Evolutionary conservation across 2,113 vertebrate genomes (phyloP), one percentile per base, ranked within the genome.

Genomic region (Myiozetetes cayanensis): DNA sequence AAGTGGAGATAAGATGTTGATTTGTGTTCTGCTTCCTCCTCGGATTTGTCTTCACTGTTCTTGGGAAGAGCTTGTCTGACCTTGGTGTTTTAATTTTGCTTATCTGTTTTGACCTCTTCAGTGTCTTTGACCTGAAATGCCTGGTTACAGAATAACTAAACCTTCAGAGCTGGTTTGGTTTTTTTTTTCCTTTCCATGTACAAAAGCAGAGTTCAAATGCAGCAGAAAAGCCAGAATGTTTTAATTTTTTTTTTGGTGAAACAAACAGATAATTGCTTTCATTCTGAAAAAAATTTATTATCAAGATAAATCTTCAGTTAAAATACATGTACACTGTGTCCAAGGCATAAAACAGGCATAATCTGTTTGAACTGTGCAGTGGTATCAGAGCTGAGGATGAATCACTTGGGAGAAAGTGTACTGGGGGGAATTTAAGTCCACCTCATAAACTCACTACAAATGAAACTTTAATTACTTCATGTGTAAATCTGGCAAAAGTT

Each of bases 121-220:
- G 66, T 97, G 96, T 97, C 97, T 98, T 97, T 98, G 96, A 98
- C 97, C 97, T 8, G 83, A 94, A 90, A 52, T 59, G 89, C 91
- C 89, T 98, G 92, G 98, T 98, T 98, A 98, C 65, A 98, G 75
- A 97, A 82, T 98, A 98, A 98, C 97, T 83, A 94, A 94, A 94
- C 81, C 92, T 16, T 81, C 83, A 70, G 73, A 39, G 74, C 4
- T 25, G 49, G 49, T 14, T 33, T 79, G 82, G 66, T 55, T 46
- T 30, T 30, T 71, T 81, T 96, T 71, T 55, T n/a, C 28, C 72
- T 93, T 50, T 61, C 46, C 49, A 67, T 58, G 37, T 87, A 71
- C 22, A 93, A 96, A 97, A 93, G 85, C 95, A 97, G 97, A 96
- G 94, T 95, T 89, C 90, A 94, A 96, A 89, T 44, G 24, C 55